Percentiles rank a stretch among this genome's conserved stretches.
Conservation (phyloP, 2,113 vertebrate genomes). For the Aix galericulata region DNA sequence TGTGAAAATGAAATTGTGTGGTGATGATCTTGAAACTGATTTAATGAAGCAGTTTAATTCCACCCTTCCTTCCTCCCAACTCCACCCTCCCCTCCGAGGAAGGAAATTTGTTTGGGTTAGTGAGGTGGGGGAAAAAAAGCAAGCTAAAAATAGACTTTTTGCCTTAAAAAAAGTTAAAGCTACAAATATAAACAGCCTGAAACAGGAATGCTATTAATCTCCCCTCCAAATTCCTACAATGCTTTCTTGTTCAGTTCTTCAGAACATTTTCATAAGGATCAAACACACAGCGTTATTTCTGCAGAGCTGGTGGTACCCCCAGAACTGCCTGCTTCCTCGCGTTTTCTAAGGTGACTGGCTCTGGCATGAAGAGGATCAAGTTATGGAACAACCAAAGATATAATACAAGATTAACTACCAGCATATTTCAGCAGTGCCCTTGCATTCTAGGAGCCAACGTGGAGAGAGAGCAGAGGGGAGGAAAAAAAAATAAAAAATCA, state of each 20-base stretch:
- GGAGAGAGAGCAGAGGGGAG: background rate
- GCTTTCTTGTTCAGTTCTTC: conserved; percentile 4
- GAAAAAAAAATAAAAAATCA: background rate
- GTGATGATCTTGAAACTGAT: background rate
- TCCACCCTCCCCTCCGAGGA: conserved; percentile 19
- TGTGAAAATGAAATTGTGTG: background rate
- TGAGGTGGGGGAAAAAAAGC: accelerated
- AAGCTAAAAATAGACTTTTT: conserved; percentile 41
- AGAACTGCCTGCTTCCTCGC: background rate
- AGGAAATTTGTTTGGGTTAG: conserved; percentile 20
- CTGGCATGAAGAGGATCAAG: background rate
- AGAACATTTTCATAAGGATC: conserved; percentile 15
- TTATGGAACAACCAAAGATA: background rate
- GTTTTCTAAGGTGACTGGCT: background rate
- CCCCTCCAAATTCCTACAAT: conserved; percentile 24
- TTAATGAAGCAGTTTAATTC: conserved; percentile 18
- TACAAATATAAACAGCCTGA: conserved; percentile 41
- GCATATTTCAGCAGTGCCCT: background rate
- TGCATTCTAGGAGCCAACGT: background rate
- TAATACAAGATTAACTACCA: background rate
- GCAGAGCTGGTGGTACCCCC: background rate
- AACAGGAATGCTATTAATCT: conserved; percentile 45
- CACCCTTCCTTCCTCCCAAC: conserved; percentile 44
- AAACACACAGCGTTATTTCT: background rate
- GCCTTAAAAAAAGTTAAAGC: conserved; percentile 5